phyloP scores from a whole-genome alignment of 1,140 invertebrate species.

The Cyclargus thomasi region DNA sequence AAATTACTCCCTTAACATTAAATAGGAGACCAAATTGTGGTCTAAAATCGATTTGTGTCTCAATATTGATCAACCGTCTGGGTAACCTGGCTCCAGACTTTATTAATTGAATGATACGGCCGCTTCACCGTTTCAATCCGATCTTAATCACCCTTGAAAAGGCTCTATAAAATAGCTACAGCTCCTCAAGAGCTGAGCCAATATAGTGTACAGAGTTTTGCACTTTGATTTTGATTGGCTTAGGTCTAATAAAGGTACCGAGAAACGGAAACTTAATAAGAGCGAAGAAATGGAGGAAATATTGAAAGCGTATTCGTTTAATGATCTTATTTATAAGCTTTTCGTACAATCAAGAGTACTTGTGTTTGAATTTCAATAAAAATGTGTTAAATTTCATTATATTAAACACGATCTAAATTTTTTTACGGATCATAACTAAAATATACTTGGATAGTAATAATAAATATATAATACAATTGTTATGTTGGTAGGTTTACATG shows the following conservation, averaged over 20 bases:
- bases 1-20: no score
- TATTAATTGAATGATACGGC: conserved; percentile 71
- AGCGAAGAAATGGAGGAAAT: conserved; percentile 15
- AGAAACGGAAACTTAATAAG: conserved; percentile 14
- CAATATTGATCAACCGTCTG: conserved; percentile 59
- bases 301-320: conserved; percentile 16
- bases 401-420: no score
- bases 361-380: neutral
- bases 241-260: conserved; percentile 24
- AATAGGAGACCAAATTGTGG: conserved; percentile 26
- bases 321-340: conserved; percentile 4
- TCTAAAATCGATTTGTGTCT: conserved; percentile 56
- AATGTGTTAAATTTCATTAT: neutral
- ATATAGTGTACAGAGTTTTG: conserved; percentile 55
- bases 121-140: conserved; percentile 53
- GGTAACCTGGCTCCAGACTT: conserved; percentile 52
- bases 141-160: conserved; percentile 67
- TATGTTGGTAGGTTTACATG: no score
- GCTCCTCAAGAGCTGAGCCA: conserved; percentile 41
- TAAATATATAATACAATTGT: no score
- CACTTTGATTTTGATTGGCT: conserved; percentile 42
- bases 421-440: no score
- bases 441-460: no score
- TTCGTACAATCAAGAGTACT: neutral
- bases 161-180: conserved; percentile 45